A percentile compares a stretch with the other conserved stretches of the same genome.
These are phyloP conservation scores for Merops nubicus DNA, from an alignment of 2,113 vertebrate genomes.

Conservation along the genomic window DNA sequence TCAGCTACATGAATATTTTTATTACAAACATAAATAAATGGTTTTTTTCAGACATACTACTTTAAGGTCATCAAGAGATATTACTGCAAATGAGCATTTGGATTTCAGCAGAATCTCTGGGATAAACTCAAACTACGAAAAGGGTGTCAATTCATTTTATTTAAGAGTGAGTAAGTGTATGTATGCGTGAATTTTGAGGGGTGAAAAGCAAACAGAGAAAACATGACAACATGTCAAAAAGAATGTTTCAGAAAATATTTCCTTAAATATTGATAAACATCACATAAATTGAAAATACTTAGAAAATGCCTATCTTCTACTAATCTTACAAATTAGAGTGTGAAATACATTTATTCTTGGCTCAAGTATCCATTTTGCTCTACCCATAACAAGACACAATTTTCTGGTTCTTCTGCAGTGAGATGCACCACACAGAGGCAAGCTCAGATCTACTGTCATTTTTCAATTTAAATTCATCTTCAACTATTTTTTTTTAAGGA, in stretches of 20 bases:
- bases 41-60: background rate
- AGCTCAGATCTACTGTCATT: background rate
- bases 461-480: slow-evolving; percentile 24
- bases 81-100: background rate
- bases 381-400: background rate
- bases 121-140: background rate
- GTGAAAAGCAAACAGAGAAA: background rate
- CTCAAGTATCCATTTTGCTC: background rate
- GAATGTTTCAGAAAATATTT: background rate
- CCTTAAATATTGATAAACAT: background rate
- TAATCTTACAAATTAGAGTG: background rate
- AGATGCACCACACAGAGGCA: background rate
- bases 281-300: background rate
- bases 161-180: background rate
- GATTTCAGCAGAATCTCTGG: background rate
- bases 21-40: background rate
- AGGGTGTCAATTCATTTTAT: background rate
- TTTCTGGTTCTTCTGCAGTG: background rate
- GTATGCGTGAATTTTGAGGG: background rate
- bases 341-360: background rate
- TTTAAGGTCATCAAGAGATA: background rate
- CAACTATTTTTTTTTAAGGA: background rate
- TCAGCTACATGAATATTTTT: background rate
- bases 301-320: background rate
- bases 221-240: background rate